Evolutionary conservation across 2,113 vertebrate species (phyloP).

Genomic region (Cavia aperea): DNA sequence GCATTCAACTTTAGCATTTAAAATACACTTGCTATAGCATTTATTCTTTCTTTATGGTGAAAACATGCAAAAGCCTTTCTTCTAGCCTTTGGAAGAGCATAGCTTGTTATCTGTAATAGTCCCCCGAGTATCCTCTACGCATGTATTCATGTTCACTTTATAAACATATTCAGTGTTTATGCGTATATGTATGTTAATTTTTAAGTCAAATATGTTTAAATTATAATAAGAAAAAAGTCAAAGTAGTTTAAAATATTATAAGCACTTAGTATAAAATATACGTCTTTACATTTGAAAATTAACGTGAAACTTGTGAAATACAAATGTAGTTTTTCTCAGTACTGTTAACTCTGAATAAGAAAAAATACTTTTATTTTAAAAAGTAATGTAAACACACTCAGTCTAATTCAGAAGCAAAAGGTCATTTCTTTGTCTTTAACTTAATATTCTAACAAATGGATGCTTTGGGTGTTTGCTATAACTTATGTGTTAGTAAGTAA

Average conservation of each 20-base stretch:
- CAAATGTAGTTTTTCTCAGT: neutral
- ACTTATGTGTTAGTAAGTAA: neutral
- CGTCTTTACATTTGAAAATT: neutral
- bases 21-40: neutral
- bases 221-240: constrained; percentile 8
- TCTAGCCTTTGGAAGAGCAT: neutral
- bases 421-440: neutral
- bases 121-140: too few relatives aligned
- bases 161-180: neutral
- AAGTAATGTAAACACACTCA: neutral
- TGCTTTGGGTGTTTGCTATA: neutral
- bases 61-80: neutral
- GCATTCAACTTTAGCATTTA: neutral
- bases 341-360: neutral
- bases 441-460: neutral
- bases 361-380: neutral
- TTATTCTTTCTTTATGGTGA: neutral
- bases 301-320: neutral
- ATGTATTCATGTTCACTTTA: neutral
- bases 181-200: neutral
- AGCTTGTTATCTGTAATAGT: neutral
- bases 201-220: neutral
- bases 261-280: too few relatives aligned
- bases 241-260: neutral
- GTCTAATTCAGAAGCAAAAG: neutral